Conservation (phyloP, 2,888 invertebrate genomes). For the Flexamia atlantica region DNA sequence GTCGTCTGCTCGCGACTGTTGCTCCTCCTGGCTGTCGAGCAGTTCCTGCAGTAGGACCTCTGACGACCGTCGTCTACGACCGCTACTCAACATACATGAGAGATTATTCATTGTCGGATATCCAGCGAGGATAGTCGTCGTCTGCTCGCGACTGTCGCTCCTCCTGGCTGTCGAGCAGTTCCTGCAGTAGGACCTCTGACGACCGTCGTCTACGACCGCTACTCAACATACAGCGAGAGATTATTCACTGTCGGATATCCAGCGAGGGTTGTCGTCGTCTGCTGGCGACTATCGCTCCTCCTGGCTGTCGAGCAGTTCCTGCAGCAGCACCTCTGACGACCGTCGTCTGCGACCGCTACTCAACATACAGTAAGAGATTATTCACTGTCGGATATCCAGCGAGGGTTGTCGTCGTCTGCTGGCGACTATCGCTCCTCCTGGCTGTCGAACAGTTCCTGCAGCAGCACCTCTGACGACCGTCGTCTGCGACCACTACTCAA, state of each 20-base stretch:
- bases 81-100: slow-evolving; percentile 32
- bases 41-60: slow-evolving; percentile 61
- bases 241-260: slow-evolving; percentile 28
- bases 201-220: no score
- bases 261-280: slow-evolving; percentile 48
- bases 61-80: slow-evolving; percentile 62
- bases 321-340: slow-evolving; percentile 61
- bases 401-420: slow-evolving; percentile 45
- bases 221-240: background rate
- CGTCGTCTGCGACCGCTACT: slow-evolving; percentile 62
- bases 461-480: slow-evolving; percentile 60
- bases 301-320: slow-evolving; percentile 59
- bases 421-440: slow-evolving; percentile 29
- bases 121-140: no score
- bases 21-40: slow-evolving; percentile 59
- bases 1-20: background rate
- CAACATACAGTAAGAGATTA: background rate
- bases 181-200: no score
- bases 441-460: slow-evolving; percentile 60
- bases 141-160: no score
- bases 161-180: no score
- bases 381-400: slow-evolving; percentile 26
- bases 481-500: slow-evolving; percentile 60
- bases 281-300: slow-evolving; percentile 16
- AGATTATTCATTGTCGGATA: background rate